Evolutionary conservation across 2,888 invertebrate genomes (phyloP).

Genomic region (Eupithecia exiguata): DNA sequence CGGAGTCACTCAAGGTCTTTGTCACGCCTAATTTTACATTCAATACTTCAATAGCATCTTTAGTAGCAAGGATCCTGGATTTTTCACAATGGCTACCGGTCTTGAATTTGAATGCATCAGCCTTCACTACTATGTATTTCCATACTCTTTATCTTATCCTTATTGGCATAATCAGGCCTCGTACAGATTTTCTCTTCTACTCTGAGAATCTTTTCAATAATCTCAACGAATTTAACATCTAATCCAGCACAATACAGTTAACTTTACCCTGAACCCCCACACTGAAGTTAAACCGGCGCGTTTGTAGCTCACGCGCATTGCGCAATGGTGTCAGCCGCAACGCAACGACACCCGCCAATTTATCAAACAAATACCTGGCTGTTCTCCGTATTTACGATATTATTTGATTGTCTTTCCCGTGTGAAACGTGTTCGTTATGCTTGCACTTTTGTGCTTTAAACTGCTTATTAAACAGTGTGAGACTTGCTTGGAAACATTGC

Average conservation of each 20-base stretch:
- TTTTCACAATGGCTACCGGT: slow-evolving; percentile 1
- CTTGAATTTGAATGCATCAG: background rate
- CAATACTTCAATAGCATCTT: background rate
- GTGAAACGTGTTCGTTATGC: slow-evolving; percentile 53
- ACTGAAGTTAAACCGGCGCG: slow-evolving; percentile 36
- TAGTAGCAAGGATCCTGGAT: background rate
- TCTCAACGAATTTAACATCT: background rate
- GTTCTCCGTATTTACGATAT: slow-evolving; percentile 41
- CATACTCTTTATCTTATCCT: background rate
- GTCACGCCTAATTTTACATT: slow-evolving; percentile 9
- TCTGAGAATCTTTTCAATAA: background rate
- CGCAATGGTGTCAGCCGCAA: slow-evolving; percentile 51
- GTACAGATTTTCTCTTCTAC: background rate
- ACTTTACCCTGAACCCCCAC: slow-evolving; percentile 4
- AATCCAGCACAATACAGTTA: slow-evolving; percentile 6
- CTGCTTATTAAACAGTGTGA: background rate
- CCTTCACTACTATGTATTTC: background rate
- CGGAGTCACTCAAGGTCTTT: slow-evolving; percentile 15
- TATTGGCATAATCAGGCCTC: background rate
- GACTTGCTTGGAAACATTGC: background rate
- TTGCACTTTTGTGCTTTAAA: slow-evolving; percentile 2
- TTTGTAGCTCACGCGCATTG: slow-evolving; percentile 58
- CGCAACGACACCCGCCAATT: slow-evolving; percentile 59
- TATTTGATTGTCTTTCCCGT: slow-evolving; percentile 56
- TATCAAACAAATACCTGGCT: slow-evolving; percentile 61